These are phyloP conservation scores for Prinia subflava DNA, from an alignment of 2,113 vertebrate species.

Conservation along the genomic window DNA sequence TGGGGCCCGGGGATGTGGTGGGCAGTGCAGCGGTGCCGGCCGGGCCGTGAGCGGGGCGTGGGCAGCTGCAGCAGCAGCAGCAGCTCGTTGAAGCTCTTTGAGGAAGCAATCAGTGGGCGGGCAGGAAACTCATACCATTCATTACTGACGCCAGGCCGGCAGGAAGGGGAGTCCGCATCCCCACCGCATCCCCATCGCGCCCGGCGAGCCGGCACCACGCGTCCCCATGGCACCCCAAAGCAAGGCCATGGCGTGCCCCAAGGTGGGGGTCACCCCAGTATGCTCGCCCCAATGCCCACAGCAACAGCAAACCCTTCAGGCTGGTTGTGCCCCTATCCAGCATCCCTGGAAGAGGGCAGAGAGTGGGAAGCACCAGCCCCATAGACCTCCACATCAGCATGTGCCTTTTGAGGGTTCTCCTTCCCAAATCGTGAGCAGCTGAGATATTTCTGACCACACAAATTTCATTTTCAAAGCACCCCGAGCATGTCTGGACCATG, in stretches of 20 bases:
- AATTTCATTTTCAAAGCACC: neutral
- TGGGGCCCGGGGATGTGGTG: fast-evolving
- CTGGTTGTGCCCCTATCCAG: neutral
- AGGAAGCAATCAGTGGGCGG: constrained; percentile 62
- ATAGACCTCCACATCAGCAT: neutral
- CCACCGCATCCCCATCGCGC: neutral
- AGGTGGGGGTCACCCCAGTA: neutral
- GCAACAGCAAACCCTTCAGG: fast-evolving
- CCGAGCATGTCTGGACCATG: fast-evolving
- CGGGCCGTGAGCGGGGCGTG: fast-evolving
- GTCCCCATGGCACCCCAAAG: neutral
- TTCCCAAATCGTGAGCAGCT: neutral
- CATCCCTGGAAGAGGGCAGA: neutral
- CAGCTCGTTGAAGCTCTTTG: neutral
- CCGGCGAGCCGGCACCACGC: neutral
- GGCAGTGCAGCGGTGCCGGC: neutral
- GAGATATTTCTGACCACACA: fast-evolving
- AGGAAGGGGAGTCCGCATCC: constrained; percentile 1
- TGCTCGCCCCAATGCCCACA: neutral
- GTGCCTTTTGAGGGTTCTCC: neutral
- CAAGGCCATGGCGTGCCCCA: neutral
- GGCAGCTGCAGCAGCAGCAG: neutral
- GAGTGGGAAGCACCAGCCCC: neutral
- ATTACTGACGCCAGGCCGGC: constrained; percentile 46
- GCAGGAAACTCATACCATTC: constrained; percentile 64